Base-by-base conservation (phyloP, 1,140 invertebrate genomes). In the Drosophila bifasciata region DNA sequence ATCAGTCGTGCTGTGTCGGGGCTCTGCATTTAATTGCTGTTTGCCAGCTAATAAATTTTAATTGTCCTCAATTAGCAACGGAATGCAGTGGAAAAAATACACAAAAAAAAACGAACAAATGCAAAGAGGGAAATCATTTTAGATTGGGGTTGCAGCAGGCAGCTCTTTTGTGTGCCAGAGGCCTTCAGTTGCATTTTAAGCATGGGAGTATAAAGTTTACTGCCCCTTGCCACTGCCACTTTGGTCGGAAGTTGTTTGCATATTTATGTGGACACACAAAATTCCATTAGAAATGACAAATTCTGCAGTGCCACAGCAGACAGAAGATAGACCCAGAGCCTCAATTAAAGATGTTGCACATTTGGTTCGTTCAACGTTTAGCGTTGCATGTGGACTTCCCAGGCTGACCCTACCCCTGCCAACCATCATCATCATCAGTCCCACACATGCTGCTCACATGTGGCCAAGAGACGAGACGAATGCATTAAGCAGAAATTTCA, bases 21-120 rank as follows among this genome's bases (percentile, higher is more conserved):
- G 69, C 45, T 72, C 80, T 83, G 86, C 71, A 69, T 90, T 90
- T 90, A 90, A 90, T 90, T 90, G 81, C 81, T 76, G 72, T 90
- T 90, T 80, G 78, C 76, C 79, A 86, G 86, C 86, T 90, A 86
- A 90, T 90, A 90, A 90, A 90, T 90, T 90, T 90, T 90, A 90
- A 90, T 90, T 90, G 86, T 83, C 75, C 53, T 85, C 81, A 89
- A 89, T 89, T 89, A 89, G 85, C 68, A 51, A 74, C 69, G 76
- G 85, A 89, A 85, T 89, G 85, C 80, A 75, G 74, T 36, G 68
- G 71, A 67, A 73, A 79, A 88, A 74, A 55, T 46, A 41, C 36
- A 16, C 51, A 16, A 41, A 51, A 25, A 44, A 36, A 40, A 21
- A 11, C n/a, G n/a, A 55, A 36, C 9, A 25, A 46, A 9, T 53